These are phyloP conservation scores for Etheostoma cragini DNA, from an alignment of 2,113 vertebrate species.

Conservation along the genomic window DNA sequence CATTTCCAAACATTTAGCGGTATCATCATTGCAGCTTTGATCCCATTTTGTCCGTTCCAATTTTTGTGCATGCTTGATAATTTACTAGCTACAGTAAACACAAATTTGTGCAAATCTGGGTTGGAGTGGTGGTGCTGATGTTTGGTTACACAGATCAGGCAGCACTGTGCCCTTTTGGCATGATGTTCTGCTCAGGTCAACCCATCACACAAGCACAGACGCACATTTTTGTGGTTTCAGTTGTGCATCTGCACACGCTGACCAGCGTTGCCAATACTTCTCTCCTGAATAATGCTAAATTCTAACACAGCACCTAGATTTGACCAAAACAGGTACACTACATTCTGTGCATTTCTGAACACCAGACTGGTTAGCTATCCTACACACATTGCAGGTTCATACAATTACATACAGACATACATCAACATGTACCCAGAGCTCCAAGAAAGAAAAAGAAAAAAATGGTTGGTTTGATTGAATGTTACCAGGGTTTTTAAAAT, in stretches of 20 bases:
- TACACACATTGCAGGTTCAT: not conserved
- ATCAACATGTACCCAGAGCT: not conserved
- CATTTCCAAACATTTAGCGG: conserved; percentile 1
- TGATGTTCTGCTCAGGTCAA: not conserved
- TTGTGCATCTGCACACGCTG: not conserved
- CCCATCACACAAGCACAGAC: conserved; percentile 6
- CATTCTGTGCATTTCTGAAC: not conserved
- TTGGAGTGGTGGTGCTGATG: conserved; percentile 5
- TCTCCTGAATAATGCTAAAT: no score
- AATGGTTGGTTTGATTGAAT: not conserved
- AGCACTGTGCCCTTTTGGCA: conserved; percentile 1
- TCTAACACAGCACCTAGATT: not conserved
- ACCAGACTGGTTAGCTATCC: not conserved
- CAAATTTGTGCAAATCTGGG: not conserved
- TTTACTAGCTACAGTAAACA: not conserved
- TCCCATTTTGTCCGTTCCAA: not conserved
- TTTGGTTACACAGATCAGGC: conserved; percentile 13
- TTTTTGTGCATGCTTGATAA: conserved; percentile 4
- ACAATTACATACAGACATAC: no score
- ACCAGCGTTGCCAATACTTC: not conserved
- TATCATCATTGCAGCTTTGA: not conserved
- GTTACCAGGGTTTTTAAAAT: not conserved
- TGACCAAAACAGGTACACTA: not conserved
- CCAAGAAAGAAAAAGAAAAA: not conserved
- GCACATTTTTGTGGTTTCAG: not conserved